Evolutionary conservation across 2,797 vertebrate species (phyloP).

Genomic region (Setipinna tenuifilis): DNA sequence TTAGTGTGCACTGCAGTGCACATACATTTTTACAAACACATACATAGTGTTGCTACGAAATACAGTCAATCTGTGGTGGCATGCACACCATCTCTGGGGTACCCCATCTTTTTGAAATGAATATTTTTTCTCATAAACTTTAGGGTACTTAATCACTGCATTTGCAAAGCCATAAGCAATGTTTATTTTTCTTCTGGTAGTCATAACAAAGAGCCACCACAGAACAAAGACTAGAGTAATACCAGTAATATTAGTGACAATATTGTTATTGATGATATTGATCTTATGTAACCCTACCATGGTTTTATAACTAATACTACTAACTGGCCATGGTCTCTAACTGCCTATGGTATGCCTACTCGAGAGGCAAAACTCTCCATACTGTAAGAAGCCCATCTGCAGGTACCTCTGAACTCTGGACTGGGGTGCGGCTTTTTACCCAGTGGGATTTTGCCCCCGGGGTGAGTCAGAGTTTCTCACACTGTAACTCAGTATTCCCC

Average conservation of each 20-base stretch:
- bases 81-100: neutral
- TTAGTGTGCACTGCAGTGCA: neutral
- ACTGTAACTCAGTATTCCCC: slow-evolving; percentile 81
- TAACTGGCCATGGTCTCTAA: slow-evolving; percentile 25
- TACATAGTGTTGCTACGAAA: too few relatives aligned
- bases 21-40: too few relatives aligned
- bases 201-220: neutral
- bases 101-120: too few relatives aligned
- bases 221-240: neutral
- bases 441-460: slow-evolving; percentile 55
- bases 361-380: neutral
- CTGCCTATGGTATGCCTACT: slow-evolving; percentile 24
- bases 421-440: slow-evolving; percentile 52
- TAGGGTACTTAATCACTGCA: neutral
- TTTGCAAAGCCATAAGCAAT: neutral
- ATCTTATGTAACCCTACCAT: too few relatives aligned
- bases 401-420: slow-evolving; percentile 21
- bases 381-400: slow-evolving; percentile 7
- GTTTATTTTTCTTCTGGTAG: neutral
- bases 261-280: neutral
- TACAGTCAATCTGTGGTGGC: neutral
- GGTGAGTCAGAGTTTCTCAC: slow-evolving; percentile 74
- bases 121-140: neutral
- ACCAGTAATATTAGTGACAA: neutral
- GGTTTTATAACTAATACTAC: neutral